Conservation (phyloP, 2,888 invertebrate species). For the Parascotia fuliginaria region DNA sequence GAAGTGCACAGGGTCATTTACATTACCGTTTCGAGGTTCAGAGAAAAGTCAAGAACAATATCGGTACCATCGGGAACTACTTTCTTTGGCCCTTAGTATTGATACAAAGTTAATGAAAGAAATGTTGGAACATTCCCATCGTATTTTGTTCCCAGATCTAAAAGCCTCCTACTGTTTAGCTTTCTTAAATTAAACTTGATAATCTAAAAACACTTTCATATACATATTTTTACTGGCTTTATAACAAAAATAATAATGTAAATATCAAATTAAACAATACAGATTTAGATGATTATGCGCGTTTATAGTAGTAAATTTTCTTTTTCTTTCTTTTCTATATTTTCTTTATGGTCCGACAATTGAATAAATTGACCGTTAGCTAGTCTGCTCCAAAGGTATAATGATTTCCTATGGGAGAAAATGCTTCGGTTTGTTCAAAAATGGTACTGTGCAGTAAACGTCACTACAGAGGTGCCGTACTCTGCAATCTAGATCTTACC, state of each 20-base stretch:
- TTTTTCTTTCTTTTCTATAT: too few relatives aligned
- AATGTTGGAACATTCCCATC: too few relatives aligned
- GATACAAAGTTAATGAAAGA: too few relatives aligned
- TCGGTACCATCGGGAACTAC: slow-evolving; percentile 54
- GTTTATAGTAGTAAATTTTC: not conserved
- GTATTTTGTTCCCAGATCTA: too few relatives aligned
- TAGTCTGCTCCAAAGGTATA: slow-evolving; percentile 18
- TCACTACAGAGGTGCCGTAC: slow-evolving; percentile 34
- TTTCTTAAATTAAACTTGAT: not conserved
- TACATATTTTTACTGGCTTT: too few relatives aligned
- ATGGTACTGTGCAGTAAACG: slow-evolving; percentile 19
- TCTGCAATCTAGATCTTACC: slow-evolving; percentile 58
- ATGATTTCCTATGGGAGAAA: slow-evolving; percentile 30
- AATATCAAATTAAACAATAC: too few relatives aligned
- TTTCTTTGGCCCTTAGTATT: slow-evolving; percentile 53
- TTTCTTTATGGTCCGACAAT: slow-evolving; percentile 11
- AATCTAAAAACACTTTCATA: not conserved
- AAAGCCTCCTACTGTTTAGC: not conserved
- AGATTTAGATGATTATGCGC: not conserved
- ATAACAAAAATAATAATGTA: too few relatives aligned
- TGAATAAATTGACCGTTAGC: slow-evolving; percentile 16
- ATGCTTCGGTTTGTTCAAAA: slow-evolving; percentile 23
- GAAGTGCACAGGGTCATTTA: slow-evolving; percentile 71
- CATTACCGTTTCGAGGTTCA: slow-evolving; percentile 76
- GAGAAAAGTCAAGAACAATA: slow-evolving; percentile 71